A percentile compares a stretch with the other conserved stretches of the same genome.
phyloP scores from a whole-genome alignment of 2,888 invertebrate genomes.

The Ormyrus rosae region DNA sequence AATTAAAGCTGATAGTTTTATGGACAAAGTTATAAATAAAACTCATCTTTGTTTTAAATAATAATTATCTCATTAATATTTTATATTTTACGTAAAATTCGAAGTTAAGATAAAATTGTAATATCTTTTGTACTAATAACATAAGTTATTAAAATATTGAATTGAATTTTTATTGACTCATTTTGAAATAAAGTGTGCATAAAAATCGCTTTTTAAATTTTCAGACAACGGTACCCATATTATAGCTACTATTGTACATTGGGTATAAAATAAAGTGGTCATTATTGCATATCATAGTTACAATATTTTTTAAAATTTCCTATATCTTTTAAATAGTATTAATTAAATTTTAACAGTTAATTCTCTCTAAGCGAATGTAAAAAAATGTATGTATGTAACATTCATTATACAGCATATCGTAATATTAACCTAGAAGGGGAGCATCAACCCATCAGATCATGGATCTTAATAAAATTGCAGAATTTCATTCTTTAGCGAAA shows the following conservation, averaged over 20 bases:
- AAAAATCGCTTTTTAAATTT: conserved; percentile 17
- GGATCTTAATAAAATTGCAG: too few species aligned
- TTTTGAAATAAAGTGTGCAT: conserved; percentile 5
- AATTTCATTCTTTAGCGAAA: too few species aligned
- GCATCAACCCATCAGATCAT: too few species aligned
- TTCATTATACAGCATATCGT: too few species aligned
- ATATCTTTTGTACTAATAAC: background rate
- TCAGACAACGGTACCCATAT: conserved; percentile 7
- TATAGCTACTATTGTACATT: conserved; percentile 24
- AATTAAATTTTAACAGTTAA: too few species aligned
- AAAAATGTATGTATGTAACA: too few species aligned
- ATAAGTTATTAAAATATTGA: background rate
- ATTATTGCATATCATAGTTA: background rate
- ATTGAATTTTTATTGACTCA: conserved; percentile 13
- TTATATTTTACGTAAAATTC: conserved; percentile 27
- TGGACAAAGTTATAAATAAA: background rate
- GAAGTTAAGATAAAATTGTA: background rate
- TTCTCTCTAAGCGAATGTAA: too few species aligned
- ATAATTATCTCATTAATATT: conserved; percentile 6
- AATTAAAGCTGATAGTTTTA: background rate
- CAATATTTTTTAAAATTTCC: background rate
- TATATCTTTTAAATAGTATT: background rate
- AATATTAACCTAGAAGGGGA: too few species aligned
- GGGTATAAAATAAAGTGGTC: conserved; percentile 32
- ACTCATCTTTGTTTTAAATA: conserved; percentile 1